Evolutionary conservation across 2,113 vertebrate genomes (phyloP).

Genomic region (Sisor rabdophorus): DNA sequence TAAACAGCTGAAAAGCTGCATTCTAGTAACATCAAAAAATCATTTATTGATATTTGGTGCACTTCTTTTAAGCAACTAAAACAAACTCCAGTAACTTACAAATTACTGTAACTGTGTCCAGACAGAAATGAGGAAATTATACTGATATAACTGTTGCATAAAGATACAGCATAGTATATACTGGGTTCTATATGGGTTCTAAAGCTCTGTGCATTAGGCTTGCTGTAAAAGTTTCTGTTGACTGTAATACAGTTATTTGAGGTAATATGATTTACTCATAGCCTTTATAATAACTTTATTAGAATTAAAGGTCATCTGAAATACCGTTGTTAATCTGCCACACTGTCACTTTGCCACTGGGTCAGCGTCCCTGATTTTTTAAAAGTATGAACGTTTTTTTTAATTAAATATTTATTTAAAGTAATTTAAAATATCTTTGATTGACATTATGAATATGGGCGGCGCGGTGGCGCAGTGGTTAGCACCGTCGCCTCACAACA

Average conservation of each 20-base stretch:
- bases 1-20: slow-evolving; percentile 25
- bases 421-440: no score
- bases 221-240: no score
- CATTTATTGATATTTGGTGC: background rate
- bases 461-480: no score
- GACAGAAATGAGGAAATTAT: background rate
- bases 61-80: background rate
- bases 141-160: background rate
- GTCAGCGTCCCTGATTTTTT: no score
- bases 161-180: slow-evolving; percentile 13
- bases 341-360: no score
- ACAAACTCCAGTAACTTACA: background rate
- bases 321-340: no score
- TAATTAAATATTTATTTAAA: no score
- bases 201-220: background rate
- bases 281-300: no score
- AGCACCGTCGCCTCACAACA: no score
- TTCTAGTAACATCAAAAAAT: slow-evolving; percentile 6
- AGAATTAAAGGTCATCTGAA: background rate
- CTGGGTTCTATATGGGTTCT: background rate
- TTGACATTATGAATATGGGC: no score
- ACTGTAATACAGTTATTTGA: no score
- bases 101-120: background rate
- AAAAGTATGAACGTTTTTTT: no score
- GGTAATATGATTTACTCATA: background rate